Base-by-base conservation (phyloP, 2,113 vertebrate genomes). In the Formicarius rufipectus region DNA sequence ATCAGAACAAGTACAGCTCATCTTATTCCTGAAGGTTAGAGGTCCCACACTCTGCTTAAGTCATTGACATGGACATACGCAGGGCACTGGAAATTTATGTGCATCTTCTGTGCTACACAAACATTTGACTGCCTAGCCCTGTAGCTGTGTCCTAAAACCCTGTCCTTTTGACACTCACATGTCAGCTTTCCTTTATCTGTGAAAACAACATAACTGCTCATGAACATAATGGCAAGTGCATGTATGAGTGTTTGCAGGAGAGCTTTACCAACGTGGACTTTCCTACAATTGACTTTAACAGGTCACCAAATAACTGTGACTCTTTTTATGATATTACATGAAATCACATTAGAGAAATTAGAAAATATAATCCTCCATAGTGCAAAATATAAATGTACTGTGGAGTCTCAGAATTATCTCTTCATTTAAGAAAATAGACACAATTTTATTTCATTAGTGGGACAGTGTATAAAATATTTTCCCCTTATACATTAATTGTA, bases 1-100 rank as follows among this genome's bases (percentile, higher is more conserved):
- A 35, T 30, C 64, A 59, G 87, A 76, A 85, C 18, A 50, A 72
- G 52, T 15, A 67, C 2, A 12, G 56, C 53, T 89, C 25, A 1
- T 67, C 68, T 60, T 72, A 30, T 60, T 90, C 40, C 49, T 73
- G 77, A 82, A 64, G 90, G 76, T 82, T 84, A 78, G 73, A 82
- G 69, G 86, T 87, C 53, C 44, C 37, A 58, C 40, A 69, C 33
- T 81, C 60, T 78, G 6, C 66, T 82, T 25, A 78, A 82, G 60
- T 82, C 58, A 89, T 78, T 84, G 85, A 68, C 86, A 81, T 47
- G 55, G 44, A 64, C 88, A 89, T 78, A 78, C 45, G 56, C 62
- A 92, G 58, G 49, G 76, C 73, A 50, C 16, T 21, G 60, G 52
- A 88, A 78, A 95, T 92, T 84, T 90, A 84, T 33, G 40, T 86